Conservation (phyloP, 2,888 invertebrate genomes). For the Asteroscopus sphinx region DNA sequence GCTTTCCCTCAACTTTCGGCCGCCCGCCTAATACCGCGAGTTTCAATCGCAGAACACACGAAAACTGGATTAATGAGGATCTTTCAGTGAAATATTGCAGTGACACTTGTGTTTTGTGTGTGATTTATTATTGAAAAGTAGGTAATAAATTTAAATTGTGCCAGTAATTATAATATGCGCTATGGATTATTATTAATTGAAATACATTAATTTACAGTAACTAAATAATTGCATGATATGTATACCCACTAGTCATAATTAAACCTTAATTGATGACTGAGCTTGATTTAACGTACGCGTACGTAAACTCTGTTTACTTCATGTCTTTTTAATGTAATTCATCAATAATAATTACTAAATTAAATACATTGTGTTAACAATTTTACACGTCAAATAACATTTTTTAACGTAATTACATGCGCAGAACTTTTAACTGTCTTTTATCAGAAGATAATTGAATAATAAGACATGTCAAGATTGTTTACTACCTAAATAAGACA, state of each 20-base stretch:
- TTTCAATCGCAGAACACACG: conserved; percentile 56
- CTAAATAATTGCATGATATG: conserved; percentile 1
- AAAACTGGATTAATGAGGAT: conserved; percentile 63
- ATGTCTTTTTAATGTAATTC: too few species aligned
- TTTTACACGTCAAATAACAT: too few species aligned
- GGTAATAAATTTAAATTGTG: conserved; percentile 20
- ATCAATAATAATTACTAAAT: too few species aligned
- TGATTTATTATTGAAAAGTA: conserved; percentile 43
- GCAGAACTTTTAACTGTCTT: too few species aligned
- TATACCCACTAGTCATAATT: background rate
- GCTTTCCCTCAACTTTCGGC: conserved; percentile 61
- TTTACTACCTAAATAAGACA: too few species aligned
- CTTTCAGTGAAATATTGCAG: conserved; percentile 60
- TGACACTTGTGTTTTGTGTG: conserved; percentile 61
- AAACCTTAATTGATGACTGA: background rate
- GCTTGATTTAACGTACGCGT: background rate
- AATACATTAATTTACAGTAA: background rate
- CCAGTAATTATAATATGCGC: background rate
- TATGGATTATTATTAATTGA: conserved; percentile 1
- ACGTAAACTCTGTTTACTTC: too few species aligned
- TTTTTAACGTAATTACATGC: too few species aligned
- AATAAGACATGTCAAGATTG: too few species aligned
- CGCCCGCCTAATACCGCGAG: conserved; percentile 63
- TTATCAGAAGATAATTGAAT: too few species aligned
- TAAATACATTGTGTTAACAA: too few species aligned